A percentile compares a stretch with the other conserved stretches of the same genome.
phyloP scores from a whole-genome alignment of 1,140 invertebrate genomes.

The Megathymus violae region DNA sequence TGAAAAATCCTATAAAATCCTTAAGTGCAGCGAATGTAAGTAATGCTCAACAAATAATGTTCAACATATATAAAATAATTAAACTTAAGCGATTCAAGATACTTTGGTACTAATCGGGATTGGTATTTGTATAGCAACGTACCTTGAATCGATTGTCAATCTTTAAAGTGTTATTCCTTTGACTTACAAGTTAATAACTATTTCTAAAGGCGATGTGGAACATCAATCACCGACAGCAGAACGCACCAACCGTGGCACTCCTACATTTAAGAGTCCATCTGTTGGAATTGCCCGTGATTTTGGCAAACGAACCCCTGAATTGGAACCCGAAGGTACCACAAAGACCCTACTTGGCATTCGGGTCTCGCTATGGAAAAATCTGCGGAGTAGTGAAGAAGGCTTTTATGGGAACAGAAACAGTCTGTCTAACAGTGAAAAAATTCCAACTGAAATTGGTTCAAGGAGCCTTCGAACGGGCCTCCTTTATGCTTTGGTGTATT shows the following conservation, averaged over 20 bases:
- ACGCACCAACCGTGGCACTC: conserved; percentile 63
- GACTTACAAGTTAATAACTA: conserved; percentile 30
- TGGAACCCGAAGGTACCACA: conserved; percentile 69
- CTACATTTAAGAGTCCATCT: conserved; percentile 74
- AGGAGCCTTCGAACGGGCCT: conserved; percentile 42
- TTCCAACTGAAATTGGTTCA: conserved; percentile 51
- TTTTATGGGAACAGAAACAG: conserved; percentile 30
- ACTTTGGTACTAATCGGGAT: too few relatives aligned
- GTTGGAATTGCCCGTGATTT: conserved; percentile 75
- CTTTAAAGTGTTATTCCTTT: too few relatives aligned
- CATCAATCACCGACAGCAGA: conserved; percentile 58
- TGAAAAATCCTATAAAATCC: too few relatives aligned
- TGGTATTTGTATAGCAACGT: too few relatives aligned
- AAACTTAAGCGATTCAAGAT: too few relatives aligned
- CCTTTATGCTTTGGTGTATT: conserved; percentile 41
- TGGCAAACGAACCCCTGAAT: conserved; percentile 69
- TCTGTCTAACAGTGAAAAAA: conserved; percentile 38
- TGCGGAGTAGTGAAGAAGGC: conserved; percentile 37
- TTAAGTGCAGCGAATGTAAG: too few relatives aligned
- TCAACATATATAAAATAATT: too few relatives aligned
- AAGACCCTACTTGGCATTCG: conserved; percentile 47
- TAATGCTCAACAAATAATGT: too few relatives aligned
- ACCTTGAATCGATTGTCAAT: too few relatives aligned
- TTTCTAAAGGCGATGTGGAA: conserved; percentile 70
- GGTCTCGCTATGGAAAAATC: conserved; percentile 41